A percentile compares a stretch with the other conserved stretches of the same genome.
These are phyloP conservation scores for Serripes groenlandicus DNA, from an alignment of 2,888 invertebrate genomes.

Conservation along the genomic window DNA sequence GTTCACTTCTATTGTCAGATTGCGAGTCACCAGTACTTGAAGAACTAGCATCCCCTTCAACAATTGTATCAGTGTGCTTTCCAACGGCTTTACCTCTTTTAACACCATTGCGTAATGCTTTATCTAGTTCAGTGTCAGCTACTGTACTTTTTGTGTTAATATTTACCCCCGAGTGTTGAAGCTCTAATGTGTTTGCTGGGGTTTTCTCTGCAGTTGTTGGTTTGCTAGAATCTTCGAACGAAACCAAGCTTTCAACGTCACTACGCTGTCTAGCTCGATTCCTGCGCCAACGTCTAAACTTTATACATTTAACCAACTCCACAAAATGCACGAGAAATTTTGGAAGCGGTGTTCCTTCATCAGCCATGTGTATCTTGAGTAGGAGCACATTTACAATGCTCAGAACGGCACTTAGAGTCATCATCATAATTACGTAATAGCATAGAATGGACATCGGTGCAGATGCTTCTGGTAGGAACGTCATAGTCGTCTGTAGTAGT, in stretches of 20 bases:
- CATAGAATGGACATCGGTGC: constrained; percentile 63
- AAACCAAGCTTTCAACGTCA: neutral
- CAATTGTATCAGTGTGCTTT: neutral
- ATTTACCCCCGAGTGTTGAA: neutral
- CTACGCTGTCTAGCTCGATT: neutral
- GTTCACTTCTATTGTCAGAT: neutral
- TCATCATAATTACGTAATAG: constrained; percentile 64
- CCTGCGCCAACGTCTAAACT: constrained; percentile 27
- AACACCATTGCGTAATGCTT: neutral
- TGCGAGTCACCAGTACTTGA: neutral
- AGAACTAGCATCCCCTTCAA: neutral
- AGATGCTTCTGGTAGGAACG: constrained; percentile 63
- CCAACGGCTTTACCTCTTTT: neutral
- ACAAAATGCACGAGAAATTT: constrained; percentile 48
- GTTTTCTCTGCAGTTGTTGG: neutral
- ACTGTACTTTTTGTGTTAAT: neutral
- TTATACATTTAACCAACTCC: constrained; percentile 53
- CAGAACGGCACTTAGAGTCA: constrained; percentile 50
- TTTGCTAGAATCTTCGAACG: neutral
- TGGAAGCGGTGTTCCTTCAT: constrained; percentile 20
- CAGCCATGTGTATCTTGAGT: constrained; percentile 41
- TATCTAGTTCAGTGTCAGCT: neutral
- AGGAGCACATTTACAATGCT: constrained; percentile 51
- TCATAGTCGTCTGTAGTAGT: constrained; percentile 61
- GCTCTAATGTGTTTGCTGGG: neutral